Evolutionary conservation across 2,113 vertebrate species (phyloP).

Genomic region (Dicerorhinus sumatrensis): DNA sequence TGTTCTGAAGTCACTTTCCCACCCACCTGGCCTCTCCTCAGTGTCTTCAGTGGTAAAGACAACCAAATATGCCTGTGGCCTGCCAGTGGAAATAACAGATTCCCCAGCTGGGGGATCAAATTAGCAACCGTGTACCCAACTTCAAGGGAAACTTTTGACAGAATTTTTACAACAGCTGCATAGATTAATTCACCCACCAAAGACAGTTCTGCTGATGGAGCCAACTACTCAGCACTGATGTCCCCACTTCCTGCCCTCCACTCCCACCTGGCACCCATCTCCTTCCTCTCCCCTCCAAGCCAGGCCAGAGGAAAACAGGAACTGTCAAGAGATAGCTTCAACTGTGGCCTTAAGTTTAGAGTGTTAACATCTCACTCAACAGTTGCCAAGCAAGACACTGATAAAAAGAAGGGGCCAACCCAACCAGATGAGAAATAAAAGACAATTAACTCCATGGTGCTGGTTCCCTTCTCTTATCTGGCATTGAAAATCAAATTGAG

Average conservation of each 20-base stretch:
- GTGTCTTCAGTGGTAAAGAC: slow-evolving; percentile 44
- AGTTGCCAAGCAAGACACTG: not conserved
- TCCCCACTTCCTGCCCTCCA: not conserved
- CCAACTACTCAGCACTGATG: slow-evolving; percentile 51
- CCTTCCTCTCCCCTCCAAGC: not conserved
- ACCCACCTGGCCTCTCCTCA: slow-evolving; percentile 16
- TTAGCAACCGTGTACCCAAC: slow-evolving; percentile 40
- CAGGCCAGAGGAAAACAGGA: not conserved
- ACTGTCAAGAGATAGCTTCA: not conserved
- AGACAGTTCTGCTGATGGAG: slow-evolving; percentile 42
- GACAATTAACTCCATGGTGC: slow-evolving; percentile 59
- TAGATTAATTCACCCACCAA: slow-evolving; percentile 51
- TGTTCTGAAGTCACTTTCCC: not conserved
- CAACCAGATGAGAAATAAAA: slow-evolving; percentile 45
- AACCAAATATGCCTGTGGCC: accelerated
- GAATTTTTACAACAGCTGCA: not conserved
- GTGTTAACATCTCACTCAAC: slow-evolving; percentile 9
- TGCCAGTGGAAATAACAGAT: slow-evolving; percentile 12
- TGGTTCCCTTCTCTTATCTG: slow-evolving; percentile 19
- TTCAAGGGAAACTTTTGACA: slow-evolving; percentile 59
- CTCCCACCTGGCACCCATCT: not conserved
- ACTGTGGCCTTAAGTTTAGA: not conserved
- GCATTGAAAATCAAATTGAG: slow-evolving; percentile 75
- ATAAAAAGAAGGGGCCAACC: not conserved
- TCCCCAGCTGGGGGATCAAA: slow-evolving; percentile 66